Percentiles rank a stretch among this genome's conserved stretches.
Evolutionary conservation across 2,888 invertebrate genomes (phyloP).

Genomic region (Erannis defoliaria): DNA sequence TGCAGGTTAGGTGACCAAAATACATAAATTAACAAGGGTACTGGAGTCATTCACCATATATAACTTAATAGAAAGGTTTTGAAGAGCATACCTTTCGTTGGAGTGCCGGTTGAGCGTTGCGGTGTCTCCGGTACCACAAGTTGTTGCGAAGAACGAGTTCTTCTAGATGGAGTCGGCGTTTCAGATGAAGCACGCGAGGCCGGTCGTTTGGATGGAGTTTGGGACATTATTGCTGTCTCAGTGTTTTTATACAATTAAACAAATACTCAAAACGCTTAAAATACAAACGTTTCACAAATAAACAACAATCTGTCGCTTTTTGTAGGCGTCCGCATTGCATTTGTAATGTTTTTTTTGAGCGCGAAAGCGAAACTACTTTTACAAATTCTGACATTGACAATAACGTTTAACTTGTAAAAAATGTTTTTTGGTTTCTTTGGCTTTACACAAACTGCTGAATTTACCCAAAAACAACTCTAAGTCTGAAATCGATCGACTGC

Average conservation of each 20-base stretch:
- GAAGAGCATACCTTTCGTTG: slow-evolving; percentile 65
- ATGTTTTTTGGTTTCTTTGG: not conserved
- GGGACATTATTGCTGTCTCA: slow-evolving; percentile 61
- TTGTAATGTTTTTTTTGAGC: slow-evolving; percentile 26
- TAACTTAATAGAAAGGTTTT: no score
- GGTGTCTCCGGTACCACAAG: slow-evolving; percentile 82
- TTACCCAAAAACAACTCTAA: no score
- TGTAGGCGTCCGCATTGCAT: not conserved
- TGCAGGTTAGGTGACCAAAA: no score
- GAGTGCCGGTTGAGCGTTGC: slow-evolving; percentile 76
- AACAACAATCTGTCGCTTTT: no score
- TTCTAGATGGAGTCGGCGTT: slow-evolving; percentile 77
- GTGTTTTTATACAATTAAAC: not conserved
- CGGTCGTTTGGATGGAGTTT: slow-evolving; percentile 75
- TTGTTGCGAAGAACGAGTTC: slow-evolving; percentile 77
- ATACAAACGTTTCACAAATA: not conserved
- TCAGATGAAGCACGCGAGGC: slow-evolving; percentile 80
- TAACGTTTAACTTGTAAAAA: no score
- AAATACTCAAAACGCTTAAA: not conserved
- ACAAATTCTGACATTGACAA: not conserved
- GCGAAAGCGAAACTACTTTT: slow-evolving; percentile 39
- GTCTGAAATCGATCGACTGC: not conserved
- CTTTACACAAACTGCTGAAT: not conserved
- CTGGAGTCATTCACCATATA: no score
- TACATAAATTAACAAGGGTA: no score